Conservation (phyloP, 2,113 vertebrate species). For the Corydoras maculifer region DNA sequence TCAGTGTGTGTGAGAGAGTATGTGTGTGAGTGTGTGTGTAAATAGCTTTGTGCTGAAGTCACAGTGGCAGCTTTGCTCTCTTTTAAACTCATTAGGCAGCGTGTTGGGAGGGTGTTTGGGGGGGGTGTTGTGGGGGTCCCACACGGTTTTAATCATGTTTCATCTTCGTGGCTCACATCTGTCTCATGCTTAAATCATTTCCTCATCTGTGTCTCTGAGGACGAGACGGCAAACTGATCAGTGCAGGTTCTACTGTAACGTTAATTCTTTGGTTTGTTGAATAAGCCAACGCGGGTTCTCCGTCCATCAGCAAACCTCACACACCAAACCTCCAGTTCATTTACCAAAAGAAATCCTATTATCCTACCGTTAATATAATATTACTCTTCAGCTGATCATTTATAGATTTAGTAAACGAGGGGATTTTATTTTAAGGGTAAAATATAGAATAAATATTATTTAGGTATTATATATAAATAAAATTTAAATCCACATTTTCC, state of each 20-base stretch:
- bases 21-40: conserved; percentile 12
- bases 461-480: no score
- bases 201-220: neutral
- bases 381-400: no score
- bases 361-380: no score
- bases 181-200: neutral
- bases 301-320: no score
- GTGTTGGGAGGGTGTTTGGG: neutral
- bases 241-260: neutral
- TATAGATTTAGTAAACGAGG: no score
- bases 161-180: neutral
- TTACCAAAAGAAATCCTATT: no score
- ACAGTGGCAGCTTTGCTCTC: conserved; percentile 11
- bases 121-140: neutral
- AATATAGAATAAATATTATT: no score
- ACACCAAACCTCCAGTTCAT: no score
- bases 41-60: conserved; percentile 21
- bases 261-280: no score
- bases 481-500: no score
- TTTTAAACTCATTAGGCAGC: conserved; percentile 19
- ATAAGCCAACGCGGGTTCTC: no score
- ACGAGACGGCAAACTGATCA: neutral
- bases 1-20: neutral
- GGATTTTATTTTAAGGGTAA: no score
- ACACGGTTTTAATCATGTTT: neutral